These are phyloP conservation scores for Motacilla alba DNA, from an alignment of 2,113 vertebrate genomes.

Conservation along the genomic window DNA sequence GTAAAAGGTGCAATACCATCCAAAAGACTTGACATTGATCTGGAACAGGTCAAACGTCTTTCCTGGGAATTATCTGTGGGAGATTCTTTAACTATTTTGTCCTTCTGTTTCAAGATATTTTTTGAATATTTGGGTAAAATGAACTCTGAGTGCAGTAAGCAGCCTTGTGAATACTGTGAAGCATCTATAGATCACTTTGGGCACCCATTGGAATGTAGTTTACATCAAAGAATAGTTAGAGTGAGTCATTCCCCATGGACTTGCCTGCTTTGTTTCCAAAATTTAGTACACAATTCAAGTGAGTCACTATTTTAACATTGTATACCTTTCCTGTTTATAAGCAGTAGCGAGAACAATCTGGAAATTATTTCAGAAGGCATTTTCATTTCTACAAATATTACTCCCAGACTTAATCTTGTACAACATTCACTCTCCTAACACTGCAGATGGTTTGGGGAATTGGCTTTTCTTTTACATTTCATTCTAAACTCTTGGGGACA, in stretches of 20 bases:
- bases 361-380: conserved; percentile 31
- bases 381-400: conserved; percentile 17
- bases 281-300: conserved; percentile 40
- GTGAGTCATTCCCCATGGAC: not conserved
- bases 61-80: not conserved
- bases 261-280: conserved; percentile 40
- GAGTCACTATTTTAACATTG: conserved; percentile 54
- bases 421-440: not conserved
- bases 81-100: not conserved
- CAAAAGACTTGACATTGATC: not conserved
- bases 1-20: not conserved
- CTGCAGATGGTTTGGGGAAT: not conserved
- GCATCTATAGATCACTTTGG: not conserved
- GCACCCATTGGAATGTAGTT: not conserved
- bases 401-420: not conserved
- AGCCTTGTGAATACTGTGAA: not conserved
- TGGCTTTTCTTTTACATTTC: not conserved
- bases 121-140: not conserved
- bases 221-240: not conserved
- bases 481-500: not conserved
- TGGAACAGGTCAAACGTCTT: not conserved
- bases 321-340: conserved; percentile 66
- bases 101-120: not conserved
- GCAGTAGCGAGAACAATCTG: not conserved
- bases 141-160: not conserved